Evolutionary conservation across 2,888 invertebrate species (phyloP).

Genomic region (Drosophila seclusa): DNA sequence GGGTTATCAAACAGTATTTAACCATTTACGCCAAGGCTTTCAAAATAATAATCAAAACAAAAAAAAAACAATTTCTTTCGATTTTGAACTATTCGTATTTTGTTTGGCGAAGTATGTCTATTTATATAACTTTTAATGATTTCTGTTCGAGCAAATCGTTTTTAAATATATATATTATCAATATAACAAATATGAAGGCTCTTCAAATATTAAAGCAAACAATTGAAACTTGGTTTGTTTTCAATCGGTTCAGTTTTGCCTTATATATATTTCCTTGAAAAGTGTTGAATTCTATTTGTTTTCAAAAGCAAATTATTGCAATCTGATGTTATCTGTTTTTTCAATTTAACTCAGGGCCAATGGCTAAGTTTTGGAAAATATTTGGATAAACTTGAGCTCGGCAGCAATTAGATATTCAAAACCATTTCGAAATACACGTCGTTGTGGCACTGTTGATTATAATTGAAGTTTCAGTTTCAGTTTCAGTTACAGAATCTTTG

Average conservation of each 20-base stretch:
- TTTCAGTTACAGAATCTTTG: constrained; percentile 47
- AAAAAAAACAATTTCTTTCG: not conserved
- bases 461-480: constrained; percentile 8
- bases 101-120: constrained; percentile 9
- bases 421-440: constrained; percentile 51
- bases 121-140: constrained; percentile 5
- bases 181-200: constrained; percentile 40
- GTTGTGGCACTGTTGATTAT: constrained; percentile 27
- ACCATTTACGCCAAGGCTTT: constrained; percentile 14
- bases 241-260: constrained; percentile 24
- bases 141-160: constrained; percentile 17
- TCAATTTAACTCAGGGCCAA: constrained; percentile 48
- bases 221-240: constrained; percentile 24
- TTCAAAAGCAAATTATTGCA: constrained; percentile 34
- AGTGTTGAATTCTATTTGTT: constrained; percentile 18
- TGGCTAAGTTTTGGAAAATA: constrained; percentile 55
- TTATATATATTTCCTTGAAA: constrained; percentile 42
- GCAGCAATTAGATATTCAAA: constrained; percentile 48
- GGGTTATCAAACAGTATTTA: constrained; percentile 5
- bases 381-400: constrained; percentile 61
- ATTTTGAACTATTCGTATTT: constrained; percentile 11
- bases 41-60: constrained; percentile 3
- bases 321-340: constrained; percentile 4
- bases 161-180: constrained; percentile 5
- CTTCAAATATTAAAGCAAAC: constrained; percentile 26